Percentiles rank a stretch among this genome's conserved stretches.
Conservation (phyloP, 2,797 vertebrate genomes). For the Pristis pectinata region DNA sequence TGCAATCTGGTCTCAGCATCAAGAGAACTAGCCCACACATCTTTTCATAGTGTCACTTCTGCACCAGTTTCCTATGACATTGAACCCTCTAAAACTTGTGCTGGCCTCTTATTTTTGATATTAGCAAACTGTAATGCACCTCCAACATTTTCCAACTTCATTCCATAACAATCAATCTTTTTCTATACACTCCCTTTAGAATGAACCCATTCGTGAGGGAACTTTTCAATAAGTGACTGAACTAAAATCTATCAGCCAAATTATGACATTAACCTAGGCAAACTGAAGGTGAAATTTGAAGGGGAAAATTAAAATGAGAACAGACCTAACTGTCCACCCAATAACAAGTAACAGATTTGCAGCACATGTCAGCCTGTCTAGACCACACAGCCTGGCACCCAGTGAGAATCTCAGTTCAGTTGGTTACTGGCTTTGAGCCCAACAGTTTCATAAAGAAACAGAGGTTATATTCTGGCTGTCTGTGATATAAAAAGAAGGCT, state of each 20-base stretch:
- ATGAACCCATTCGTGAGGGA: not conserved
- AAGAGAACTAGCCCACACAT: not conserved
- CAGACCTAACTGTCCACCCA: not conserved
- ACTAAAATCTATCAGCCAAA: not conserved
- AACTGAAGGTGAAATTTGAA: not conserved
- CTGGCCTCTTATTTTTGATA: not conserved
- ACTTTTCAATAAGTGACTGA: not conserved
- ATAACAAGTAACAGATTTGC: not conserved
- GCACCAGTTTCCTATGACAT: not conserved
- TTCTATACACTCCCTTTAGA: not conserved
- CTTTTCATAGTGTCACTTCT: not conserved
- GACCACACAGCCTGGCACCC: not conserved
- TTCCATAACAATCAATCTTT: not conserved
- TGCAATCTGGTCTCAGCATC: too few relatives aligned
- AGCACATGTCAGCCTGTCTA: not conserved
- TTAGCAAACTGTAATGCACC: not conserved
- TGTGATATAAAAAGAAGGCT: not conserved
- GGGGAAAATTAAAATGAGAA: not conserved
- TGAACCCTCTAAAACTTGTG: not conserved
- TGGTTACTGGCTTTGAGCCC: constrained; percentile 4
- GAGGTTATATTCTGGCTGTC: not conserved
- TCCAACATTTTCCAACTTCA: not conserved
- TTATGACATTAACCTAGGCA: not conserved
- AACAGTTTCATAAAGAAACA: not conserved
- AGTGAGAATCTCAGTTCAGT: not conserved